These are phyloP conservation scores for Drosophila fungiperda DNA, from an alignment of 2,888 invertebrate genomes.

Conservation along the genomic window DNA sequence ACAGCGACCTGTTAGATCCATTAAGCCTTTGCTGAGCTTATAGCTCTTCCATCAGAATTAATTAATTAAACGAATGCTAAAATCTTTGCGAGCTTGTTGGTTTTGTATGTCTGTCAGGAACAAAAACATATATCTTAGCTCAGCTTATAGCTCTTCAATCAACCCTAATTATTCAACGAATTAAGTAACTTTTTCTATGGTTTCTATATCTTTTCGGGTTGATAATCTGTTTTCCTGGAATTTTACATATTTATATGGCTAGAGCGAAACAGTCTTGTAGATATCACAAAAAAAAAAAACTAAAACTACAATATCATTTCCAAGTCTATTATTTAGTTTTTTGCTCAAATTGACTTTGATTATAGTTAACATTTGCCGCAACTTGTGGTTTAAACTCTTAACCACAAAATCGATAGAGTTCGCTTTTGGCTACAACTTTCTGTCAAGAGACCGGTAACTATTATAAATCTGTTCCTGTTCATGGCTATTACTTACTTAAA, in stretches of 20 bases:
- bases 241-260: not conserved
- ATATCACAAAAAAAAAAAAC: not conserved
- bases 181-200: not conserved
- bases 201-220: not conserved
- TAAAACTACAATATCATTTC: no score
- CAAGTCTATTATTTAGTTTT: no score
- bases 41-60: not conserved
- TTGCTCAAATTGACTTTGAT: no score
- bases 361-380: slow-evolving; percentile 1
- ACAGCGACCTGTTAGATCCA: not conserved
- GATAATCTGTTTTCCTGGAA: not conserved
- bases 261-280: not conserved
- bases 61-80: not conserved
- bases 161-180: not conserved
- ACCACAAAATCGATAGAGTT: not conserved
- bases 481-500: not conserved
- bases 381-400: slow-evolving; percentile 25
- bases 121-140: not conserved
- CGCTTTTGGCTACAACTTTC: not conserved
- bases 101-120: not conserved
- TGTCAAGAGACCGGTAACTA: not conserved
- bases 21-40: not conserved
- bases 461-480: not conserved
- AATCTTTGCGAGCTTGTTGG: not conserved
- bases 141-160: not conserved